Evolutionary conservation across 2,797 vertebrate species (phyloP).

Genomic region (Pseudochromis fuscus): DNA sequence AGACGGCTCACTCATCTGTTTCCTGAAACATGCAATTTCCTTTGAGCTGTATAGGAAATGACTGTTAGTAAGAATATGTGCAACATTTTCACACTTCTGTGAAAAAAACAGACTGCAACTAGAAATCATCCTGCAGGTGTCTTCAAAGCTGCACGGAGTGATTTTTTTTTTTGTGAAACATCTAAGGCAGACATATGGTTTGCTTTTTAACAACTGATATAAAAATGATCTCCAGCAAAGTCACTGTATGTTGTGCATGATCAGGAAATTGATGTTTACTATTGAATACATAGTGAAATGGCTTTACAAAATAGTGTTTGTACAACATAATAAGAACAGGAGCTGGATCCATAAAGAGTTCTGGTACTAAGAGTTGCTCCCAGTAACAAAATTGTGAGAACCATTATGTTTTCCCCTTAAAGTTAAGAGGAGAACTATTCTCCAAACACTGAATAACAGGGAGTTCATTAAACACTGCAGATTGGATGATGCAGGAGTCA

Average conservation of each 20-base stretch:
- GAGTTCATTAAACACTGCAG: too few relatives aligned
- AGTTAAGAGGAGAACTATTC: too few relatives aligned
- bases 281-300: background rate
- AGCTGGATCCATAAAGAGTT: too few relatives aligned
- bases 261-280: background rate
- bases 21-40: conserved; percentile 70
- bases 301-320: background rate
- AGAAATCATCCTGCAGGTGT: background rate
- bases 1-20: conserved; percentile 28
- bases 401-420: too few relatives aligned
- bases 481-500: too few relatives aligned
- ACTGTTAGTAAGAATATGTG: conserved; percentile 9
- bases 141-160: background rate
- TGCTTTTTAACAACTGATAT: background rate
- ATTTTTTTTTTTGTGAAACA: background rate
- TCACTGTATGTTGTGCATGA: background rate
- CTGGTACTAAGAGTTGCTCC: too few relatives aligned
- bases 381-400: too few relatives aligned
- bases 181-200: background rate
- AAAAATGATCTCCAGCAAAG: background rate
- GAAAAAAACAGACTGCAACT: background rate
- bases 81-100: conserved; percentile 3
- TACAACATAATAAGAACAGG: background rate
- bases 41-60: conserved; percentile 67
- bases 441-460: too few relatives aligned